phyloP scores from a whole-genome alignment of 2,113 vertebrate species.

The Calypte anna region DNA sequence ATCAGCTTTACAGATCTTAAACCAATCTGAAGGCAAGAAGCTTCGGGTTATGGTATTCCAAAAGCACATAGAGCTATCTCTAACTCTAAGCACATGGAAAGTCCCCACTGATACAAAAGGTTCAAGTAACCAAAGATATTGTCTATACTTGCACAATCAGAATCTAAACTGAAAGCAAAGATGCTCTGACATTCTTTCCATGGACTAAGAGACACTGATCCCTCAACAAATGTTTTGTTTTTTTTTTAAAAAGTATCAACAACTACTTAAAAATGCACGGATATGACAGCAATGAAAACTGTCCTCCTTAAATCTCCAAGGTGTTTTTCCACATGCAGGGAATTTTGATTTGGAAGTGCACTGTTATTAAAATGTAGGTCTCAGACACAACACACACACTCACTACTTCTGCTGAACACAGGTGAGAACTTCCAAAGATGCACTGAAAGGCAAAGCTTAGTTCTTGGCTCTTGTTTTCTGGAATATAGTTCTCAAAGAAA shows the following conservation, averaged over 20 bases:
- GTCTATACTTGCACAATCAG: not conserved
- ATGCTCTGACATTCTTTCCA: not conserved
- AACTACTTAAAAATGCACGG: not conserved
- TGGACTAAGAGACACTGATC: not conserved
- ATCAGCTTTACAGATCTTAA: not conserved
- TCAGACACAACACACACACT: not conserved
- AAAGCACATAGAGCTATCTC: not conserved
- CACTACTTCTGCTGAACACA: not conserved
- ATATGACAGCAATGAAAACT: not conserved
- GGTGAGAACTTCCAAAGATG: not conserved
- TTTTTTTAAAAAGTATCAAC: not conserved
- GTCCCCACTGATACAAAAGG: not conserved
- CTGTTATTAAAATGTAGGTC: not conserved
- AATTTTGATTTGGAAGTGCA: not conserved
- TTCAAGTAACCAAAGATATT: not conserved
- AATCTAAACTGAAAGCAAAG: not conserved
- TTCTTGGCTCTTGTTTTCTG: not conserved
- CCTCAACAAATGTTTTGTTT: not conserved
- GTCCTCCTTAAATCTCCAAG: accelerated
- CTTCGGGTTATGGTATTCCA: not conserved
- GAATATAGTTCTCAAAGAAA: not conserved
- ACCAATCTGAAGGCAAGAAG: not conserved
- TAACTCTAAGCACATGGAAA: not conserved
- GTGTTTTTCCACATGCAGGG: accelerated
- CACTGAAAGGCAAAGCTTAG: not conserved